A percentile compares a stretch with the other conserved stretches of the same genome.
These are phyloP conservation scores for Coremacera marginata DNA, from an alignment of 2,888 invertebrate species.

Conservation along the genomic window DNA sequence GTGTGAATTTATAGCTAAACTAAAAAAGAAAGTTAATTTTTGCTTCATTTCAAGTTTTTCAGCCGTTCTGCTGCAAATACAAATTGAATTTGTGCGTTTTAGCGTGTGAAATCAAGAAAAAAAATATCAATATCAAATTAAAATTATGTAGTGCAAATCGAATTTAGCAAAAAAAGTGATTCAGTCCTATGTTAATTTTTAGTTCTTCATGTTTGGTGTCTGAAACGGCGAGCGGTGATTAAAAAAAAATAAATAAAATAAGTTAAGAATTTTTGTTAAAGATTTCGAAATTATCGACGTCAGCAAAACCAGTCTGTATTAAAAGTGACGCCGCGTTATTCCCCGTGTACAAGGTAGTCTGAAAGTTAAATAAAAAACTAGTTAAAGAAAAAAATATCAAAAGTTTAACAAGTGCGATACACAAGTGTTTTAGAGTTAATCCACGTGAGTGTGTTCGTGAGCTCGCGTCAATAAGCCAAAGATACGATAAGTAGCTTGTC, in stretches of 20 bases:
- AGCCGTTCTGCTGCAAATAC: background rate
- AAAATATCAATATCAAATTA: background rate
- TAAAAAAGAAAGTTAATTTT: slow-evolving; percentile 18
- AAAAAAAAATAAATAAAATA: background rate
- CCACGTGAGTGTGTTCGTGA: background rate
- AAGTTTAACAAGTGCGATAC: background rate
- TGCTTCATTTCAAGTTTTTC: background rate
- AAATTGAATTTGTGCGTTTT: background rate
- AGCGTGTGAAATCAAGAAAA: background rate
- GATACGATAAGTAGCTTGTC: background rate
- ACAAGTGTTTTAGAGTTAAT: background rate
- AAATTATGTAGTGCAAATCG: background rate
- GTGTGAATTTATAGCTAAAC: background rate
- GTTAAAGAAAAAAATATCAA: background rate
- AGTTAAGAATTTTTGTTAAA: background rate
- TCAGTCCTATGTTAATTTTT: background rate
- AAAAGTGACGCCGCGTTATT: background rate
- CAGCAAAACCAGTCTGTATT: slow-evolving; percentile 23
- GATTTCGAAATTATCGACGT: slow-evolving; percentile 21
- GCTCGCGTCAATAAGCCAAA: background rate
- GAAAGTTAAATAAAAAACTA: background rate
- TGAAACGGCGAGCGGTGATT: background rate
- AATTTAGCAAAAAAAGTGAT: background rate
- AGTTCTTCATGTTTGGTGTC: background rate
- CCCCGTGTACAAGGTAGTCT: too few species aligned